Evolutionary conservation across 2,113 vertebrate genomes (phyloP).

Genomic region (Tringa solitaria): DNA sequence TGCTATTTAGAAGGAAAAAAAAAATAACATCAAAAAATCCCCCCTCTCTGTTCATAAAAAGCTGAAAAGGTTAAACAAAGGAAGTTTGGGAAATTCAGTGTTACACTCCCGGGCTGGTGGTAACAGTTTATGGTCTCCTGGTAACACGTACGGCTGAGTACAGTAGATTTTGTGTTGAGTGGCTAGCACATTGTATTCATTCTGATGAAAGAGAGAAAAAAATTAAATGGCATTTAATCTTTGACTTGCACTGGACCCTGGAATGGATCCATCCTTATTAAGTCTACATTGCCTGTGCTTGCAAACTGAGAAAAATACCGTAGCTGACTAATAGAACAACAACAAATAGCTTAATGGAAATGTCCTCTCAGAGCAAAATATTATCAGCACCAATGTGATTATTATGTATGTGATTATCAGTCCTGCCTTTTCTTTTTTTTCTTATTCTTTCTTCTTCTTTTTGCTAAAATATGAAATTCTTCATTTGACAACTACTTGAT

Average conservation of each 20-base stretch:
- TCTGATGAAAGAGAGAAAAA: constrained; percentile 16
- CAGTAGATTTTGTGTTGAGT: constrained; percentile 27
- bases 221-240: constrained; percentile 25
- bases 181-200: neutral
- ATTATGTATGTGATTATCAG: neutral
- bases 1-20: neutral
- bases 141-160: neutral
- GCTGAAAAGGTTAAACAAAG: constrained; percentile 7
- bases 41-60: neutral
- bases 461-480: neutral
- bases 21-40: neutral
- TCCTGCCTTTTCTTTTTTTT: neutral
- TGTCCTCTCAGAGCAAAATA: neutral
- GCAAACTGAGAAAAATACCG: neutral
- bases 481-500: neutral
- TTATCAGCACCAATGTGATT: neutral
- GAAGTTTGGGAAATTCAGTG: neutral
- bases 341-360: neutral
- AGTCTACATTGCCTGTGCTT: neutral
- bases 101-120: neutral
- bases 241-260: neutral
- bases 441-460: neutral
- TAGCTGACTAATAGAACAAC: neutral
- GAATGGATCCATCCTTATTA: neutral
- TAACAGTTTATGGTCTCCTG: constrained; percentile 9